Evolutionary conservation across 2,113 vertebrate genomes (phyloP).

Genomic region (Cariama cristata): DNA sequence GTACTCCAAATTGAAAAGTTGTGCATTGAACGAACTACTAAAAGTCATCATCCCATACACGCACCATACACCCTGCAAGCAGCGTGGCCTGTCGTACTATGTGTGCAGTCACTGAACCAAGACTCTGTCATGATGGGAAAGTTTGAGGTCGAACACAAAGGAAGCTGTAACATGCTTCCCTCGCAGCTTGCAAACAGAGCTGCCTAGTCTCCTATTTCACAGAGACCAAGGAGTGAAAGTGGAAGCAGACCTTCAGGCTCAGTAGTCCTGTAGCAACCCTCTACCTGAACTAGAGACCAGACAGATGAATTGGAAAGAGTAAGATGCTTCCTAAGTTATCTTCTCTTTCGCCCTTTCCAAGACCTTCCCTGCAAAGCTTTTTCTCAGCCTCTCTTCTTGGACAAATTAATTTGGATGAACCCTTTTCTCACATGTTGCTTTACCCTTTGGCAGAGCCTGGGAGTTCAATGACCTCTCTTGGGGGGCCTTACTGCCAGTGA

Average conservation of each 20-base stretch:
- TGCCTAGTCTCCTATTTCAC: not conserved
- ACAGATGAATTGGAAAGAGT: not conserved
- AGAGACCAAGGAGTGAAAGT: not conserved
- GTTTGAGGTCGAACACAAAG: not conserved
- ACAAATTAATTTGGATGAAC: not conserved
- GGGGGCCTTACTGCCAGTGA: not conserved
- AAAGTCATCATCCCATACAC: not conserved
- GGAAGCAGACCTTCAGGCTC: not conserved
- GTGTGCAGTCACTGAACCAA: not conserved
- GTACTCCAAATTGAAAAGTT: not conserved
- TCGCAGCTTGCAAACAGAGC: not conserved
- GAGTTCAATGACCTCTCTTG: not conserved
- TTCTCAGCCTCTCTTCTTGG: not conserved
- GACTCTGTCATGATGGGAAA: not conserved
- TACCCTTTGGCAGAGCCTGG: not conserved
- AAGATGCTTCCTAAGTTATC: not conserved
- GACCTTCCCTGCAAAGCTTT: not conserved
- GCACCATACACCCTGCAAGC: not conserved
- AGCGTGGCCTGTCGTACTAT: not conserved
- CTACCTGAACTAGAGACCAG: not conserved
- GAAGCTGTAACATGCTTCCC: not conserved
- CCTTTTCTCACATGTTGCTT: not conserved
- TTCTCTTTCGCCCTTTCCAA: not conserved
- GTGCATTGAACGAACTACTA: not conserved
- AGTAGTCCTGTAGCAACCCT: not conserved